Evolutionary conservation across 1,140 invertebrate species (phyloP), one percentile per base, ranked within the genome.

Genomic region (Bradysia coprophila): DNA sequence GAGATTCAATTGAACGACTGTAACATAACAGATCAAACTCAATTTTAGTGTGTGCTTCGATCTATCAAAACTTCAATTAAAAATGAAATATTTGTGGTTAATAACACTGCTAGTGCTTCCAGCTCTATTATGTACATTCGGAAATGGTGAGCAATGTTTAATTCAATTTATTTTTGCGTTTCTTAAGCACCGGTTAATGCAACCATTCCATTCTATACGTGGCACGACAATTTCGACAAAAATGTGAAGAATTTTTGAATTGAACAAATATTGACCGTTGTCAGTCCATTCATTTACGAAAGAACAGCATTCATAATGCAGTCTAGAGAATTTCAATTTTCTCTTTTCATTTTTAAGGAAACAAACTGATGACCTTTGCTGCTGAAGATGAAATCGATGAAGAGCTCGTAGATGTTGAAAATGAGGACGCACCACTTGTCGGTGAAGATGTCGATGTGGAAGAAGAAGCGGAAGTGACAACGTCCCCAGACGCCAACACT

Each of bases 401-500:
- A 59, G 81, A 84, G 49, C 64, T 70, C 31, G 75, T 79, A 9
- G 78, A 80, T 49, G 76, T 76, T 46, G 78, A 81, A 52, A 72
- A 67, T 32, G 80, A 83, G 55, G 73, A 68, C 33, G 73, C 69
- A 15, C 71, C 73, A 54, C 69, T 67, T 9, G 61, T 75, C 10
- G 63, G 61, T 21, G 71, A 77, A 45, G 71, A 76, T 48, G 73
- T 71, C 38, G 76, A 78, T 46, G 61, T 68, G 41, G 64, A 70
- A 2, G 76, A 78, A 44, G 85, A 87, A 40, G 69, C 74, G n/a
- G 69, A 68, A 46, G 71, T 67, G 43, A 72, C 71, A 49, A 78
- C 86, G n/a, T 93, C 90, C 0, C 78, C 84, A 23, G 82, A 96
- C 73, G 85, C 86, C 28, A 89, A 94, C 52, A 89, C 91, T 1